A percentile compares a stretch with the other conserved stretches of the same genome.
Evolutionary conservation across 2,113 vertebrate species (phyloP).

Genomic region (Oryzias celebensis): DNA sequence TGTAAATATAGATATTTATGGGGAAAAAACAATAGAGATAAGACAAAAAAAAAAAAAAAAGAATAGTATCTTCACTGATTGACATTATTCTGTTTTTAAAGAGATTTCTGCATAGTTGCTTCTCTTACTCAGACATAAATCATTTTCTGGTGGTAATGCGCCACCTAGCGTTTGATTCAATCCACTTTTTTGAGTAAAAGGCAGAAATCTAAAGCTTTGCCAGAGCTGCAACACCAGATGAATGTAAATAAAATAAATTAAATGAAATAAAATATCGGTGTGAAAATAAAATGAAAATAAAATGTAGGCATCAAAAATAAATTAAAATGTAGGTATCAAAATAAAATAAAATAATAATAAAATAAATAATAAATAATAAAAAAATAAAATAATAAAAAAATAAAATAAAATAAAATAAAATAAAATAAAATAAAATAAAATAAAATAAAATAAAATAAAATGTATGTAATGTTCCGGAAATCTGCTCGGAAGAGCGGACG

Average conservation of each 20-base stretch:
- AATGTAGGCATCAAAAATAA: background rate
- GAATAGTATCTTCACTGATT: background rate
- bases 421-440: background rate
- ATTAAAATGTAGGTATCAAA: too few species aligned
- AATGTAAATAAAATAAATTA: background rate
- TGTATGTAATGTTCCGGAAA: conserved; percentile 46
- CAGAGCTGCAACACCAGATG: too few species aligned
- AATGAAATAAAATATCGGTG: background rate
- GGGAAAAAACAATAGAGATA: background rate
- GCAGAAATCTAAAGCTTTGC: background rate
- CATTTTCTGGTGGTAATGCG: conserved; percentile 53
- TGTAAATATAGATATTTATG: conserved; percentile 5
- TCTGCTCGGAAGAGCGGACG: conserved; percentile 13
- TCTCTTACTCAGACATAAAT: conserved; percentile 50
- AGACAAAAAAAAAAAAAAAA: background rate
- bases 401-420: background rate
- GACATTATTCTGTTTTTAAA: conserved; percentile 16
- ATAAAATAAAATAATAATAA: too few species aligned
- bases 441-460: background rate
- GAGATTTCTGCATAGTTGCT: conserved; percentile 39
- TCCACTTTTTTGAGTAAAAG: conserved; percentile 30
- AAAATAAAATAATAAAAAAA: background rate
- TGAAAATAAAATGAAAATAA: background rate
- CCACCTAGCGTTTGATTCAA: conserved; percentile 59
- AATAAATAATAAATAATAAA: too few species aligned